Evolutionary conservation across 2,888 invertebrate genomes (phyloP).

Genomic region (Trissolcus brochymenae): DNA sequence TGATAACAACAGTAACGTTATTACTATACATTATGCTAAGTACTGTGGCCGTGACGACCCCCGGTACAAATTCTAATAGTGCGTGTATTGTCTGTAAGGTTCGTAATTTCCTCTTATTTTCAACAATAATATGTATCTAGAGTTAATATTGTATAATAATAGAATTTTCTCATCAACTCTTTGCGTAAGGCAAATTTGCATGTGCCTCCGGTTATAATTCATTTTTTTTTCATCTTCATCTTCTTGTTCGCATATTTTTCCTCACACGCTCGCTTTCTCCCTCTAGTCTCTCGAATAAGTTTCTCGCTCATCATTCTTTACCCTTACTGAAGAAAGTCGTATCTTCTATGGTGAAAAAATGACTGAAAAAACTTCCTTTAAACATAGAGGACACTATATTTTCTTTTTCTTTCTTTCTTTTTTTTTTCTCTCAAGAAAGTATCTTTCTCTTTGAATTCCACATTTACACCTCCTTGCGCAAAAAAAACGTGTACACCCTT

Average conservation of each 20-base stretch:
- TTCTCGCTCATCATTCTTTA: conserved; percentile 13
- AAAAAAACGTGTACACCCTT: conserved; percentile 25
- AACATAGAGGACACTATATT: conserved; percentile 29
- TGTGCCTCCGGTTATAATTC: conserved; percentile 55
- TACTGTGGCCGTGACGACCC: conserved; percentile 51
- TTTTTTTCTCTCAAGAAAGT: conserved; percentile 33
- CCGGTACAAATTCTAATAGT: conserved; percentile 64
- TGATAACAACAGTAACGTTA: conserved; percentile 65
- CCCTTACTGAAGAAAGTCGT: conserved; percentile 49
- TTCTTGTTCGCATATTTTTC: not conserved
- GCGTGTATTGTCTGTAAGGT: conserved; percentile 65
- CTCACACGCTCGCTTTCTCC: conserved; percentile 18
- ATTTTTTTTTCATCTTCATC: conserved; percentile 16
- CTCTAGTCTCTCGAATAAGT: conserved; percentile 19
- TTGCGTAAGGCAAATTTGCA: conserved; percentile 58
- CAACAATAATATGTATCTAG: conserved; percentile 64
- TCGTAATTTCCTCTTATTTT: conserved; percentile 62
- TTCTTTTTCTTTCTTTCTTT: not conserved
- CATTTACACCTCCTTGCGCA: conserved; percentile 18
- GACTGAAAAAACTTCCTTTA: conserved; percentile 37
- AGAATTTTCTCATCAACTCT: conserved; percentile 60
- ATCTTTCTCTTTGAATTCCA: conserved; percentile 17
- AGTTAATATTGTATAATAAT: conserved; percentile 63
- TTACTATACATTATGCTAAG: conserved; percentile 64
- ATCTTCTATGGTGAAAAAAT: conserved; percentile 54